Conservation (phyloP, 2,797 vertebrate genomes). For the Pteropus rufus region DNA sequence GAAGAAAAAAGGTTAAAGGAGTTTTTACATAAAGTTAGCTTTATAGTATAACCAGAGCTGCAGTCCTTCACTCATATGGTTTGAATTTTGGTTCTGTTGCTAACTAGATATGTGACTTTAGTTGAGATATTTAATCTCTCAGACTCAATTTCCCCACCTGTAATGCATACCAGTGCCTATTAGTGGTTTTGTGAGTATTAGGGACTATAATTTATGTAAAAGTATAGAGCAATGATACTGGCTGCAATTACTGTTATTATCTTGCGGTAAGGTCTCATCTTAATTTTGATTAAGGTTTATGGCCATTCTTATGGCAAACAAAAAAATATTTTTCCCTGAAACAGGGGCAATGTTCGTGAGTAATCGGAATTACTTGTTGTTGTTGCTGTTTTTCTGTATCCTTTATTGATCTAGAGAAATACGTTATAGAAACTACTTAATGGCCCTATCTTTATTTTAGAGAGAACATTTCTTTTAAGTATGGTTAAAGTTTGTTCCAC, state of each 20-base stretch:
- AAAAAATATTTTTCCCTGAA: constrained; percentile 23
- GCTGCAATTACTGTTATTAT: background rate
- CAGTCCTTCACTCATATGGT: background rate
- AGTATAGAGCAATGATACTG: background rate
- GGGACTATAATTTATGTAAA: background rate
- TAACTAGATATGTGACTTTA: background rate
- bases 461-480: background rate
- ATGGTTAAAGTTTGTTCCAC: constrained; percentile 13
- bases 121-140: background rate
- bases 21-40: background rate
- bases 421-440: background rate
- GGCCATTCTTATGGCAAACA: background rate
- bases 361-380: background rate
- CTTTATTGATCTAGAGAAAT: constrained; percentile 13
- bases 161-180: background rate
- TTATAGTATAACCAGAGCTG: background rate
- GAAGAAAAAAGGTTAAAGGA: background rate
- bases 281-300: background rate
- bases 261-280: background rate
- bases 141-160: background rate
- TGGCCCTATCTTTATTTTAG: background rate
- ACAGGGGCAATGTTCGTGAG: background rate
- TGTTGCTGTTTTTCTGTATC: background rate
- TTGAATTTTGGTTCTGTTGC: background rate
- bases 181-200: background rate